Percentiles rank a stretch among this genome's conserved stretches.
Evolutionary conservation across 1,140 invertebrate species (phyloP).

Genomic region (Bombus difficillimus): DNA sequence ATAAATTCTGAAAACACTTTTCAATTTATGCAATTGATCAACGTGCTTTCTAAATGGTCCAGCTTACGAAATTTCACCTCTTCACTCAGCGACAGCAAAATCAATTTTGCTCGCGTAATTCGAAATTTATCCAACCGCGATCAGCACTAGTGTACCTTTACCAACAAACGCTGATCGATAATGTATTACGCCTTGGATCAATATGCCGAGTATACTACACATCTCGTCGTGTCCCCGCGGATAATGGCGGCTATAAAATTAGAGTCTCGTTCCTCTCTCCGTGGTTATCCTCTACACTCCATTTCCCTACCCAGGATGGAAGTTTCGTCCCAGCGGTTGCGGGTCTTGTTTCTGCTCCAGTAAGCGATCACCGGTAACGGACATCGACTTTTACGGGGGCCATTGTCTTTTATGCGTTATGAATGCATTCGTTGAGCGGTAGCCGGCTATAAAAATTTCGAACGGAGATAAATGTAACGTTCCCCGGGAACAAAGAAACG

Average conservation of each 20-base stretch:
- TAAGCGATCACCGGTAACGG: conserved; percentile 39
- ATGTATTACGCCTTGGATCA: conserved; percentile 30
- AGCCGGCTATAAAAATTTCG: conserved; percentile 35
- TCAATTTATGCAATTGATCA: too few relatives aligned
- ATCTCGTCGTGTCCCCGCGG: conserved; percentile 17
- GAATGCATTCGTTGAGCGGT: conserved; percentile 36
- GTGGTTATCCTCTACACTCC: conserved; percentile 17
- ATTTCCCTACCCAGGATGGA: conserved; percentile 8
- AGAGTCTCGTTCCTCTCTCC: not conserved
- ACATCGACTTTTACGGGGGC: conserved; percentile 50
- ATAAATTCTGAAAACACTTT: too few relatives aligned
- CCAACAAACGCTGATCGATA: conserved; percentile 23
- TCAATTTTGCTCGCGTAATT: not conserved
- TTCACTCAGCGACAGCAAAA: not conserved
- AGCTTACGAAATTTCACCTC: not conserved
- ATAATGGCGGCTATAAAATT: conserved; percentile 45
- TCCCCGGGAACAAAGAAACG: conserved; percentile 33
- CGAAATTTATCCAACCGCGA: not conserved
- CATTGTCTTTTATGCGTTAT: conserved; percentile 53
- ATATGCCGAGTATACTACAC: conserved; percentile 20
- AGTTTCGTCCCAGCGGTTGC: conserved; percentile 9
- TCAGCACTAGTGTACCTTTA: not conserved
- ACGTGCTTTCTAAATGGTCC: too few relatives aligned
- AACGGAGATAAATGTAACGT: conserved; percentile 37
- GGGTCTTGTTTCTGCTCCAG: conserved; percentile 41